Percentiles rank a stretch among this genome's conserved stretches.
Conservation (phyloP, 2,113 vertebrate species). For the Mesembrinibis cayennensis region DNA sequence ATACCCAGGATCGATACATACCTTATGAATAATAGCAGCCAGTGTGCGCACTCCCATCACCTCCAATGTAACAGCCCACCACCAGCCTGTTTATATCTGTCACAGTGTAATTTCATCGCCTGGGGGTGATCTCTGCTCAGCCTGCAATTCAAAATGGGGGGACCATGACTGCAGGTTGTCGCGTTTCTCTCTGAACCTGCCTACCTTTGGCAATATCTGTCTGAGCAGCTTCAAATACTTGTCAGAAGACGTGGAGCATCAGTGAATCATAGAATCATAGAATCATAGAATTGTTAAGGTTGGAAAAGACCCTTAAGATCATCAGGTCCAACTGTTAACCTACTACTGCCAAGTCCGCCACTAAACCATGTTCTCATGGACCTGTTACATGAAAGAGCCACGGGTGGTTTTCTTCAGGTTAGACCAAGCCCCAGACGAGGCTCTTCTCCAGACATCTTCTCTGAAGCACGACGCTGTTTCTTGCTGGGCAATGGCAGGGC, state of each 20-base stretch:
- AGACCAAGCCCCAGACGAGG: background rate
- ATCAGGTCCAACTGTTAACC: too few species aligned
- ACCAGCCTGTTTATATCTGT: background rate
- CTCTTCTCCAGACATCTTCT: background rate
- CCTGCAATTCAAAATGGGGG: background rate
- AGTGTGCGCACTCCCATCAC: background rate
- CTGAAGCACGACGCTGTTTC: rapidly evolving
- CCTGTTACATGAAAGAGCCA: background rate
- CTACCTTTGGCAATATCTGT: background rate
- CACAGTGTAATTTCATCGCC: background rate
- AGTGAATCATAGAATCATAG: too few species aligned
- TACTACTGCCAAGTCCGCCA: too few species aligned
- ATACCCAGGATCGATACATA: background rate
- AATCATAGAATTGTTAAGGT: too few species aligned
- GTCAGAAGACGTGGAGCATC: background rate
- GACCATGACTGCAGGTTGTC: too few species aligned
- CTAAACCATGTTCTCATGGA: too few species aligned
- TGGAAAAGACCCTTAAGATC: too few species aligned
- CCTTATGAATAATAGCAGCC: background rate
- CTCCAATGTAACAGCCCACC: too few species aligned
- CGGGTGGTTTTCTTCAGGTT: background rate
- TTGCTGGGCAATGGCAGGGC: background rate
- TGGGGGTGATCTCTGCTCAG: background rate
- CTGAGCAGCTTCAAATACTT: background rate
- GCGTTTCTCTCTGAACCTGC: background rate